Evolutionary conservation across 2,113 vertebrate species (phyloP).

Genomic region (Oreochromis spilurus): DNA sequence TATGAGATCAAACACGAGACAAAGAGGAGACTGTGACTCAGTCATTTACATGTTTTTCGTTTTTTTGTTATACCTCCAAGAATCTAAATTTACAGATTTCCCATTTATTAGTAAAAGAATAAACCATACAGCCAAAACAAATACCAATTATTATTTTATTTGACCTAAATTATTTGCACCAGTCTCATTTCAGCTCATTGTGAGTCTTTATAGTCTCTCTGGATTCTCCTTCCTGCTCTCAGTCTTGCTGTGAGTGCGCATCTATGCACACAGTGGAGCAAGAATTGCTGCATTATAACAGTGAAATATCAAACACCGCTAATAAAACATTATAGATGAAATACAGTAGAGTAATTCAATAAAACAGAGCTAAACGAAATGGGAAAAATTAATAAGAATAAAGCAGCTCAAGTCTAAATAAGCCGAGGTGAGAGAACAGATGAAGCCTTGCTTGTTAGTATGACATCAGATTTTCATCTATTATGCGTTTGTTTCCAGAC

Average conservation of each 20-base stretch:
- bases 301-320: not conserved
- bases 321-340: not conserved
- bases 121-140: accelerated
- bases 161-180: not conserved
- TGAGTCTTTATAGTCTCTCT: not conserved
- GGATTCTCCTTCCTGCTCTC: not conserved
- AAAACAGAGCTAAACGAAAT: not conserved
- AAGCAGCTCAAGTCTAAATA: not conserved
- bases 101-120: not conserved
- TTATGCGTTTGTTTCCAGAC: slow-evolving; percentile 69
- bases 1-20: not conserved
- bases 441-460: not conserved
- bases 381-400: not conserved
- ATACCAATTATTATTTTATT: not conserved
- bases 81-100: not conserved
- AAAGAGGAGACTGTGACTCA: not conserved
- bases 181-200: not conserved
- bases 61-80: not conserved
- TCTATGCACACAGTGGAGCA: not conserved
- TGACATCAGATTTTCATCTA: not conserved
- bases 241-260: not conserved
- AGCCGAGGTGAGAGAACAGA: not conserved
- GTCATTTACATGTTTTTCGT: not conserved
- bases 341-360: not conserved
- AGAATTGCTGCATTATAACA: accelerated